phyloP scores from a whole-genome alignment of 1,140 invertebrate species.

The Habropoda laboriosa region DNA sequence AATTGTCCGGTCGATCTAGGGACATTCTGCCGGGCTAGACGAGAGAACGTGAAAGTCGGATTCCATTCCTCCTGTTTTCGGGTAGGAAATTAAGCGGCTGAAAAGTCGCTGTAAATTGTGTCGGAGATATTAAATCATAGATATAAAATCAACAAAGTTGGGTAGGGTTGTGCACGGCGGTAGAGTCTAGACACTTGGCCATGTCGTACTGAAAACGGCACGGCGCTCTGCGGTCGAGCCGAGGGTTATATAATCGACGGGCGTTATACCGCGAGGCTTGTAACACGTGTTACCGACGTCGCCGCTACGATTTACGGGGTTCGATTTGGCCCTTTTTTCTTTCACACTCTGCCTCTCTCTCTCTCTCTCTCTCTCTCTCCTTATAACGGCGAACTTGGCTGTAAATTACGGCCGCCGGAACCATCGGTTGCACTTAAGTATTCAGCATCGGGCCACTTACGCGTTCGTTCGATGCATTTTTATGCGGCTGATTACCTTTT shows the following conservation, averaged over 20 bases:
- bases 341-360: slow-evolving; percentile 13
- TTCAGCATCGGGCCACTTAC: slow-evolving; percentile 65
- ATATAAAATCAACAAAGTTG: too few relatives aligned
- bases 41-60: too few relatives aligned
- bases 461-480: slow-evolving; percentile 66
- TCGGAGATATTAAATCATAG: too few relatives aligned
- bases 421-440: slow-evolving; percentile 57
- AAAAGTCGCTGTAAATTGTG: too few relatives aligned
- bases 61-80: too few relatives aligned
- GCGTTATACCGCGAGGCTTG: slow-evolving; percentile 52
- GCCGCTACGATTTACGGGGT: slow-evolving; percentile 55
- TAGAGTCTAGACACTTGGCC: too few relatives aligned
- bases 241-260: slow-evolving; percentile 47
- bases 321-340: slow-evolving; percentile 49
- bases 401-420: slow-evolving; percentile 54
- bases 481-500: slow-evolving; percentile 63
- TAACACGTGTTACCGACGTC: slow-evolving; percentile 63
- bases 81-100: too few relatives aligned
- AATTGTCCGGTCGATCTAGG: neutral
- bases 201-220: too few relatives aligned
- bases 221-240: neutral
- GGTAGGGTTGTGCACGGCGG: too few relatives aligned
- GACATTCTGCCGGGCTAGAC: neutral
- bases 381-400: slow-evolving; percentile 60
- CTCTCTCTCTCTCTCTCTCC: neutral